These are phyloP conservation scores for Dryococelus australis DNA, from an alignment of 2,888 invertebrate genomes.

Conservation along the genomic window DNA sequence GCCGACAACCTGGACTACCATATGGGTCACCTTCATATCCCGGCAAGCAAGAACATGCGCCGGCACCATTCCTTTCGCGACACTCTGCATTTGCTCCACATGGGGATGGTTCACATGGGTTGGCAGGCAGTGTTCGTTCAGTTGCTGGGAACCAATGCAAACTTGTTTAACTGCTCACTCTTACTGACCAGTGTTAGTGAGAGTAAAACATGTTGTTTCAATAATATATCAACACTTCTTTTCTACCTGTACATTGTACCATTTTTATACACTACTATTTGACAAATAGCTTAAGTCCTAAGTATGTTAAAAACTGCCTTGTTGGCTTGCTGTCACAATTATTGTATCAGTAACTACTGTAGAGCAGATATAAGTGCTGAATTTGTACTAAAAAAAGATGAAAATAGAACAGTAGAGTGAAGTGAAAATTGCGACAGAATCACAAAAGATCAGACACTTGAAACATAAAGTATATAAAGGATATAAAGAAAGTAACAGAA, in stretches of 20 bases:
- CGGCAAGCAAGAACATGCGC: slow-evolving; percentile 75
- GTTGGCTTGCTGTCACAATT: neutral
- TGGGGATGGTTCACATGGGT: slow-evolving; percentile 59
- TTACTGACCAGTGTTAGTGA: neutral
- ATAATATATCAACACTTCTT: too few relatives aligned
- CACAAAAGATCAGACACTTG: neutral
- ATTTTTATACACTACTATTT: neutral
- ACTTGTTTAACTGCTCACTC: neutral
- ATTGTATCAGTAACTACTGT: neutral
- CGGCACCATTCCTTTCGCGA: slow-evolving; percentile 69
- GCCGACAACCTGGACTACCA: slow-evolving; percentile 67
- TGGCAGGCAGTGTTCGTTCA: slow-evolving; percentile 69
- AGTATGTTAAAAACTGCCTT: neutral
- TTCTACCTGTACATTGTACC: neutral
- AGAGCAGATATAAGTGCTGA: neutral
- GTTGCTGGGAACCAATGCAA: slow-evolving; percentile 61
- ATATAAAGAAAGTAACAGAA: neutral
- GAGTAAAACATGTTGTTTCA: too few relatives aligned
- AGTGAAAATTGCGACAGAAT: neutral
- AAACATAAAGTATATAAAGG: neutral
- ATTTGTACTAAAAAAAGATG: neutral
- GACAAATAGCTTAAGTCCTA: neutral
- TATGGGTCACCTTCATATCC: slow-evolving; percentile 87
- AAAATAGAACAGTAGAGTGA: neutral
- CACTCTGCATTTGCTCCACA: slow-evolving; percentile 59